Evolutionary conservation across 2,797 vertebrate genomes (phyloP), one percentile per base, ranked within the genome.

Genomic region (Gadopsis marmoratus): DNA sequence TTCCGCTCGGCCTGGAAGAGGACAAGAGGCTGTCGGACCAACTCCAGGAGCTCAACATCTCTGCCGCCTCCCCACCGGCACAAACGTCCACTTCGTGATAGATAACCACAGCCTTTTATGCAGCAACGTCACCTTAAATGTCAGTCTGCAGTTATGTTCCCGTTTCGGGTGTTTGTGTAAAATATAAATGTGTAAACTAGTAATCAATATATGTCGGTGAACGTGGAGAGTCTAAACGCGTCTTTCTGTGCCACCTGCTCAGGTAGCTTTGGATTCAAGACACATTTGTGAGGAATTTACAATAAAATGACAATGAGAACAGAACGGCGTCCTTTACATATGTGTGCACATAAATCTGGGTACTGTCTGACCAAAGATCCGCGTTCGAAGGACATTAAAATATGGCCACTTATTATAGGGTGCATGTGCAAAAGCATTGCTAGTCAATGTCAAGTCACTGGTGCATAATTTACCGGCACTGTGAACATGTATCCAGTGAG

Each of bases 11-110:
- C 78, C 82, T 93, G 67, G 92, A 91, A 5, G 90, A 88, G 4
- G 82, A 86, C 8, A 61, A 33, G 0, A 93, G 93, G 4, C 85
- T 97, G 69, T 93, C 93, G 71, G 93, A 97, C 81, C 96, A 95
- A 87, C 92, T 97, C 33, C 91, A 96, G 82, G 93, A 96, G 85
- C 95, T 97, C 47, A 94, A 94, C 83, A 94, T 97, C 81, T 91
- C 94, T 77, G 93, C 96, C 2, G 72, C 89, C 37, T 87, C 87
- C 10, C 8, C 39, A 0, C 37, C 74, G 6, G 9, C 68, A 50
- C 82, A 85, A 79, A 67, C 77, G 61, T 58, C 78, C 5, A 47
- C 82, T 45, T 77, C 39, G 51, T 90, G 54, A 90, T 55, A 45
- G 60, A 54, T 69, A 60, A 58, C 17, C 23, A 3, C 23, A n/a